Percentiles rank a stretch among this genome's conserved stretches.
Conservation (phyloP, 1,140 invertebrate species). For the Neodiprion lecontei region DNA sequence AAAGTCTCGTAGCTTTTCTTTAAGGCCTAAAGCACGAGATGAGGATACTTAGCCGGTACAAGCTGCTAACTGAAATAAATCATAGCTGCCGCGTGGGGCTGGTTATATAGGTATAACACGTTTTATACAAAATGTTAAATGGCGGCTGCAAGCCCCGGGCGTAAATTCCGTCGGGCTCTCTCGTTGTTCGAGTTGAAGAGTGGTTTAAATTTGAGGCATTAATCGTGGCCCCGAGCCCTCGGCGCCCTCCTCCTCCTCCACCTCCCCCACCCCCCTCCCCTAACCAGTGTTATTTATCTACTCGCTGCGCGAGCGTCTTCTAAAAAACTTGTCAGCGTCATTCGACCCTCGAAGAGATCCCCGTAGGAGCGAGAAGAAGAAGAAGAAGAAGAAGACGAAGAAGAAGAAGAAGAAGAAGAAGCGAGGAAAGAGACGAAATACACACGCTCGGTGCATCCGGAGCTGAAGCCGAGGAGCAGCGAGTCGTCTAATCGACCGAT, state of each 20-base stretch:
- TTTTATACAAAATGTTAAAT: constrained; percentile 3
- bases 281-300: constrained; percentile 31
- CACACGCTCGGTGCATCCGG: background rate
- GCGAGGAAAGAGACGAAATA: background rate
- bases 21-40: background rate
- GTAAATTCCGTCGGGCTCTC: background rate
- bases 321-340: constrained; percentile 7
- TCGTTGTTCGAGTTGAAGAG: constrained; percentile 7
- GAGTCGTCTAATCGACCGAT: constrained; percentile 58
- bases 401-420: constrained; percentile 8
- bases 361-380: background rate
- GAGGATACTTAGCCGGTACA: background rate
- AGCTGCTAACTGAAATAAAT: constrained; percentile 1
- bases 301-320: constrained; percentile 8
- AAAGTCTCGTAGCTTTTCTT: background rate
- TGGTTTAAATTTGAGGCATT: constrained; percentile 7
- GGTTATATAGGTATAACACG: background rate
- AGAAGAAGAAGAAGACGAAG: background rate
- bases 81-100: background rate
- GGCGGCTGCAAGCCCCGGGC: background rate
- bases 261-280: background rate
- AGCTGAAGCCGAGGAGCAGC: constrained; percentile 40
- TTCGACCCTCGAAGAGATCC: background rate
- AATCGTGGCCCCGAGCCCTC: background rate
- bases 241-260: background rate